phyloP scores from a whole-genome alignment of 2,888 invertebrate genomes.

The Eilema griseolum region DNA sequence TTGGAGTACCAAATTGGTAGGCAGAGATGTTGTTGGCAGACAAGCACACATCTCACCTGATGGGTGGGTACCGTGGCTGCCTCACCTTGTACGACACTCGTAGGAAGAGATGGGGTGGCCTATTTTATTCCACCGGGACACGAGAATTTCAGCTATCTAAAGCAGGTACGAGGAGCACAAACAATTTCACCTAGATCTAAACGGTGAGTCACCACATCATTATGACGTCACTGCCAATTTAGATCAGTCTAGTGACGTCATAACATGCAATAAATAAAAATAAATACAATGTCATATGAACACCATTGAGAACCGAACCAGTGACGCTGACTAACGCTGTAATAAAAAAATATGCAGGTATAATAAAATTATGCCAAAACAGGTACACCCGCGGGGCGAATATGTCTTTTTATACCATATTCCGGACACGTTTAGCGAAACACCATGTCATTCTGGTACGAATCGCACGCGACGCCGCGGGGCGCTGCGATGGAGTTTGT shows the following conservation, averaged over 20 bases:
- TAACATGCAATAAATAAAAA: not conserved
- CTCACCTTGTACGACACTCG: too few species aligned
- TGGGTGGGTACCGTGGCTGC: too few species aligned
- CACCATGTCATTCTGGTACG: constrained; percentile 10
- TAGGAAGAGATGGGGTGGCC: too few species aligned
- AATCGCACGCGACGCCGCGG: constrained; percentile 35
- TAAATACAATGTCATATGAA: not conserved
- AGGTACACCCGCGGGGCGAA: constrained; percentile 8
- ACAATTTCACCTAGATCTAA: too few species aligned
- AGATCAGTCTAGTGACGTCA: not conserved
- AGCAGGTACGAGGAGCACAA: not conserved
- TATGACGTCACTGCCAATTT: not conserved
- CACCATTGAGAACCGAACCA: not conserved
- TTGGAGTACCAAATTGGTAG: too few species aligned
- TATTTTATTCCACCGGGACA: too few species aligned
- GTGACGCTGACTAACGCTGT: not conserved
- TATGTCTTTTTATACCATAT: constrained; percentile 15
- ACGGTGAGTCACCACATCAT: not conserved
- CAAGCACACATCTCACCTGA: too few species aligned
- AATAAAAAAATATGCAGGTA: constrained; percentile 7
- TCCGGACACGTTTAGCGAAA: constrained; percentile 18
- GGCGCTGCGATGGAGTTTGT: constrained; percentile 37
- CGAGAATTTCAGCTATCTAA: not conserved
- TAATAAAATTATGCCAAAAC: constrained; percentile 2
- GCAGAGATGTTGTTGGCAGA: too few species aligned